Percentiles rank a stretch among this genome's conserved stretches.
These are phyloP conservation scores for Idaea aversata DNA, from an alignment of 2,888 invertebrate genomes.

Conservation along the genomic window DNA sequence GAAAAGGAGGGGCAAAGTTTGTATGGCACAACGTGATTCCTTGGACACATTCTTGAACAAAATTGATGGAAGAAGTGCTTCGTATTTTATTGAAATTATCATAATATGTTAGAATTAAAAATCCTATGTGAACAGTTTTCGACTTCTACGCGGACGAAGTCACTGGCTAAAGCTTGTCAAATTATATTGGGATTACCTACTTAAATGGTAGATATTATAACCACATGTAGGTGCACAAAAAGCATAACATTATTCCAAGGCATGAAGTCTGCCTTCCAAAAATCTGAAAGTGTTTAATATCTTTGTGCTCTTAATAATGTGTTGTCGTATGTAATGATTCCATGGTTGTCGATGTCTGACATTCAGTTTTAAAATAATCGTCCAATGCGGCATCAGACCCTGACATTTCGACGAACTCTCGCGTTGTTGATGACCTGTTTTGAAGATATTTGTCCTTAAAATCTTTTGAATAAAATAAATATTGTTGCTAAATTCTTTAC, in stretches of 20 bases:
- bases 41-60: no score
- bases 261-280: neutral
- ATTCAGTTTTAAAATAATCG: conserved; percentile 48
- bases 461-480: conserved; percentile 36
- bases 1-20: no score
- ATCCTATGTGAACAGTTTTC: no score
- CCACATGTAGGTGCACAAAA: no score
- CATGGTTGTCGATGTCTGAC: conserved; percentile 38
- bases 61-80: no score
- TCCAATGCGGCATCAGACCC: conserved; percentile 50
- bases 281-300: conserved; percentile 3
- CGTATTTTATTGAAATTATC: no score
- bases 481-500: neutral
- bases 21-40: no score
- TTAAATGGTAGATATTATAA: no score
- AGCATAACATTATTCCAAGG: neutral
- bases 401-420: conserved; percentile 66
- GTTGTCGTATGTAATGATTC: conserved; percentile 8
- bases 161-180: no score
- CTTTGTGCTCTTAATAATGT: conserved; percentile 20
- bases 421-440: conserved; percentile 50
- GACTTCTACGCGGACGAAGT: no score
- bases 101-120: no score
- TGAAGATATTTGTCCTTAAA: conserved; percentile 46
- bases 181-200: no score